Evolutionary conservation across 2,888 invertebrate species (phyloP).

Genomic region (Erebia aethiops): DNA sequence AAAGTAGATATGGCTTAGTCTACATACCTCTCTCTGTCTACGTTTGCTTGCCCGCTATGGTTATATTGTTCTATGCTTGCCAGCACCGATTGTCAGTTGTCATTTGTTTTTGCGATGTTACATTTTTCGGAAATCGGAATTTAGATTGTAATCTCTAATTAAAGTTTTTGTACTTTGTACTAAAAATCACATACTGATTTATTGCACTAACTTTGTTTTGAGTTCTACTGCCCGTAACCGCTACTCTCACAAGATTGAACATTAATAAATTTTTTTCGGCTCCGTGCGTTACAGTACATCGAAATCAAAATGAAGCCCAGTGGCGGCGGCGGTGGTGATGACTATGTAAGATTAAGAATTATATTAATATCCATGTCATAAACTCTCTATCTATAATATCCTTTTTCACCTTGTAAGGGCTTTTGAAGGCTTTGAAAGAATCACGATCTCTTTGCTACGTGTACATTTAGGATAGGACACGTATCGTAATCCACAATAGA

Average conservation of each 20-base stretch:
- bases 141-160: background rate
- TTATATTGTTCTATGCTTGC: too few relatives aligned
- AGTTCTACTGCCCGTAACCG: too few relatives aligned
- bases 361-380: background rate
- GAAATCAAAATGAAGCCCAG: constrained; percentile 66
- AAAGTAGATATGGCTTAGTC: too few relatives aligned
- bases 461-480: background rate
- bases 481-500: background rate
- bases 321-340: constrained; percentile 68
- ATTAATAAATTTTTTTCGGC: background rate
- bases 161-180: background rate
- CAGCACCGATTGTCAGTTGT: too few relatives aligned
- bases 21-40: too few relatives aligned
- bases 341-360: constrained; percentile 62
- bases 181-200: background rate
- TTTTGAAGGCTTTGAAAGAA: background rate
- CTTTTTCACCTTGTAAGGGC: background rate
- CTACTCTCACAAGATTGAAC: background rate
- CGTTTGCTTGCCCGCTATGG: too few relatives aligned
- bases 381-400: background rate
- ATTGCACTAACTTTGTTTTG: too few relatives aligned
- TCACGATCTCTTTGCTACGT: background rate
- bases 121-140: too few relatives aligned
- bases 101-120: too few relatives aligned
- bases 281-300: background rate